Conservation (phyloP, 2,797 vertebrate genomes). For the Phalanger gymnotis region DNA sequence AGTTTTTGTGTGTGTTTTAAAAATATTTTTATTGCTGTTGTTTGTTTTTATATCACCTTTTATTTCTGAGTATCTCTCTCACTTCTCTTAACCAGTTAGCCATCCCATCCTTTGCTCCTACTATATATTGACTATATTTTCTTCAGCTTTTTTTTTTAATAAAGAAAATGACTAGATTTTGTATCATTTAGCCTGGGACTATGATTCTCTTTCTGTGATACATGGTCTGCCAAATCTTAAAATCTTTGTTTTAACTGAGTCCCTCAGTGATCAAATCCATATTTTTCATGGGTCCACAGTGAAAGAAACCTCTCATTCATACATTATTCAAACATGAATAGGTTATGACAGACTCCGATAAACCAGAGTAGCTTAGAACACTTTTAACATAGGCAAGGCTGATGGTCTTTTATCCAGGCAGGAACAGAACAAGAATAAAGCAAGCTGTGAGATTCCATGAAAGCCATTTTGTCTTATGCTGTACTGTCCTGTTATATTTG, state of each 20-base stretch:
- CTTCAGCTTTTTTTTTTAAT: not conserved
- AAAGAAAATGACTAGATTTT: not conserved
- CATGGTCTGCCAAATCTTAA: not conserved
- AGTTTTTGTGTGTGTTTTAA: not conserved
- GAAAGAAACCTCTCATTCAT: not conserved
- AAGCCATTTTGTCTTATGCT: not conserved
- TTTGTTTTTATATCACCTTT: not conserved
- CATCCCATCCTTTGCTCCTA: not conserved
- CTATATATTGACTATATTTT: not conserved
- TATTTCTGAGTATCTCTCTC: not conserved
- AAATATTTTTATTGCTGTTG: not conserved
- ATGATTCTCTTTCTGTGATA: not conserved
- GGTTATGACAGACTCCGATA: not conserved
- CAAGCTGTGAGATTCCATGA: not conserved
- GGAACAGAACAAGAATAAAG: not conserved
- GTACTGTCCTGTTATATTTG: not conserved
- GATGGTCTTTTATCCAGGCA: not conserved
- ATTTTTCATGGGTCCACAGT: not conserved
- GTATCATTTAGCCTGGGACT: not conserved
- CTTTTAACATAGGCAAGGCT: not conserved
- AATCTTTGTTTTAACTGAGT: not conserved
- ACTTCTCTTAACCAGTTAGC: not conserved
- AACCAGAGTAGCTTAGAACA: not conserved
- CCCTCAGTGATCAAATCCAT: not conserved
- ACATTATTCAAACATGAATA: not conserved